phyloP scores from a whole-genome alignment of 2,797 vertebrate species.

The Odontamblyopus lacepedii region DNA sequence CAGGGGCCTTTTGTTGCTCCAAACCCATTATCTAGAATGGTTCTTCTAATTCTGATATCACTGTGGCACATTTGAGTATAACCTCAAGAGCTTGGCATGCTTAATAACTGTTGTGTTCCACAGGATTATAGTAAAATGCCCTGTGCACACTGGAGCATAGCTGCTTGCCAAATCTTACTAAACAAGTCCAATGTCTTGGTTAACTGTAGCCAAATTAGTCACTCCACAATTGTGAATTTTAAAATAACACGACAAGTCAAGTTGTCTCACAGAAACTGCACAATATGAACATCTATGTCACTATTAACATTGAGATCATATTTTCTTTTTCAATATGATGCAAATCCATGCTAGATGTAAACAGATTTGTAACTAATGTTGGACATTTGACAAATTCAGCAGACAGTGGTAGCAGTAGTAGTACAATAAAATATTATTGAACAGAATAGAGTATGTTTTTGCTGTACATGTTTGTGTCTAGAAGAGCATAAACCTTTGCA shows the following conservation, averaged over 20 bases:
- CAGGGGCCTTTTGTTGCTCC: background rate
- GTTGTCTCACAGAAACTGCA: conserved; percentile 4
- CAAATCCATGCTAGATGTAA: background rate
- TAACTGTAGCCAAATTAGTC: conserved; percentile 26
- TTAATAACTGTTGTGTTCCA: conserved; percentile 37
- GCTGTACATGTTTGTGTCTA: too few species aligned
- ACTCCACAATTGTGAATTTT: conserved; percentile 10
- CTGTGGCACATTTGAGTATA: background rate
- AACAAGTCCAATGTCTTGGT: conserved; percentile 22
- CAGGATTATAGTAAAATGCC: conserved; percentile 35
- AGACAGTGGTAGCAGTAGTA: too few species aligned
- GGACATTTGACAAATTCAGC: too few species aligned
- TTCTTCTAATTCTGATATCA: background rate
- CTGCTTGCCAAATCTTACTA: conserved; percentile 33
- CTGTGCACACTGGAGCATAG: conserved; percentile 28
- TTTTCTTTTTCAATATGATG: background rate
- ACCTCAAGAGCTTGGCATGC: conserved; percentile 27
- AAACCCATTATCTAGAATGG: background rate
- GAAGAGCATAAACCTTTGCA: too few species aligned
- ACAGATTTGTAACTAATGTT: background rate
- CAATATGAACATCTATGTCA: background rate
- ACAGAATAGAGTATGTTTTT: too few species aligned
- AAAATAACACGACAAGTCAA: conserved; percentile 19
- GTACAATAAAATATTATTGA: too few species aligned
- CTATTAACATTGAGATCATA: background rate